Evolutionary conservation across 2,888 invertebrate species (phyloP), one percentile per base, ranked within the genome.

Genomic region (Caenorhabditis sp.): DNA sequence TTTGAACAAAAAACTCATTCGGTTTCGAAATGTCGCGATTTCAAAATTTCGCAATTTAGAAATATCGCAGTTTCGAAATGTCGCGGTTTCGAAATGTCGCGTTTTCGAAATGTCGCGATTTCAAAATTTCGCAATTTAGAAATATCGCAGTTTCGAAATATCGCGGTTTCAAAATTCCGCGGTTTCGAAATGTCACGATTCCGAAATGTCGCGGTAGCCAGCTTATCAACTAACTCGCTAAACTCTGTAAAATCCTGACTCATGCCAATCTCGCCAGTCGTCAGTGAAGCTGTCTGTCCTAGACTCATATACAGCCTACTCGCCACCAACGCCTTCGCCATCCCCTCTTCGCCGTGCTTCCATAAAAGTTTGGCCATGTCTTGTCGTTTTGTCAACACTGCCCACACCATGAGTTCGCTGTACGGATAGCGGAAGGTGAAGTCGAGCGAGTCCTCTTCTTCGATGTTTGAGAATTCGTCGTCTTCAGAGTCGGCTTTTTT

Each of bases 281-380:
- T 97, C 88, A 96, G 95, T 0, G 96, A 95, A 0, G 97, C 97
- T 88, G 97, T 96, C 81, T 94, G 94, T 0, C 96, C 95, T 94
- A 99, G 94, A 0, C 95, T 94, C 89, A 96, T 95, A 89, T 95
- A 97, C 26, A 99, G 90, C 88, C 96, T 76, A 69, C 69, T 76
- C 1, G 83, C 81, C 17, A 83, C 73, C 50, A 83, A 64, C 0
- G 82, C 78, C 77, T 97, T 99, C 0, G 97, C 97, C 76, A 97
- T 89, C 0, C 96, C 95, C 88, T 97, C 97, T 88, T 97, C 97
- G 0, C 97, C 97, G 86, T 97, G 96, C 78, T 95, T 94, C 97
- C 97, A 99, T 95, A 99, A 95, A 24, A 97, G 91, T 76, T 95
- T 89, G 0, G 97, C 96, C 85, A 85, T 85, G 88, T 94, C 93